A percentile compares a stretch with the other conserved stretches of the same genome.
phyloP scores from a whole-genome alignment of 2,888 invertebrate species.

The Nomada flava region DNA sequence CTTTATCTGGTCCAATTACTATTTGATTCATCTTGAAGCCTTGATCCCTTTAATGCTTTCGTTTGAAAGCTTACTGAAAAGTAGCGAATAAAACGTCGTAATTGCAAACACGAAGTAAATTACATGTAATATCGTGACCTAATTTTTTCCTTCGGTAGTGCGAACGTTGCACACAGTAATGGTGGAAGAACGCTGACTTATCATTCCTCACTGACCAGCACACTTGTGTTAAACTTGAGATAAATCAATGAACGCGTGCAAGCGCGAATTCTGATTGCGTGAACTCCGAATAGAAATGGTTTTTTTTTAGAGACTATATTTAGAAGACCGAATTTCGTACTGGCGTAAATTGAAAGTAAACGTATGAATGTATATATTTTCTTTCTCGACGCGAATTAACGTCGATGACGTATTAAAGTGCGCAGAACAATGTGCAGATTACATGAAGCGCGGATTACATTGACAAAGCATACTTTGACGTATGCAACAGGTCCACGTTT shows the following conservation, averaged over 20 bases:
- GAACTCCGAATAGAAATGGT: not conserved
- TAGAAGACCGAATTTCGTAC: not conserved
- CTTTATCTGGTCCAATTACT: too few relatives aligned
- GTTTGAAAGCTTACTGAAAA: too few relatives aligned
- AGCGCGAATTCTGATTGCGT: not conserved
- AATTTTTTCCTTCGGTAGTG: not conserved
- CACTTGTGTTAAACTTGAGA: not conserved
- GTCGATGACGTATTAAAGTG: not conserved
- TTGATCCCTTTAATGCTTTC: too few relatives aligned
- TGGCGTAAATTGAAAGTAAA: not conserved
- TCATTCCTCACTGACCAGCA: slow-evolving; percentile 5
- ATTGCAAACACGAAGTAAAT: not conserved
- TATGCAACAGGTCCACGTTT: slow-evolving; percentile 55
- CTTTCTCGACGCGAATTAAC: not conserved
- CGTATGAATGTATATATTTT: not conserved
- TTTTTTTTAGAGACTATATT: not conserved
- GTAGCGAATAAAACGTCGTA: not conserved
- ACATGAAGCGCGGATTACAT: slow-evolving; percentile 25
- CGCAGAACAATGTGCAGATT: slow-evolving; percentile 5
- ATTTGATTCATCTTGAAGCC: too few relatives aligned
- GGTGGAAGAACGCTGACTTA: not conserved
- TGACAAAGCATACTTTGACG: slow-evolving; percentile 24
- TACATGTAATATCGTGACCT: not conserved
- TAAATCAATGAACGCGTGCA: not conserved
- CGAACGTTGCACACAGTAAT: not conserved